phyloP scores from a whole-genome alignment of 2,888 invertebrate genomes.

The Crematogaster levior region DNA sequence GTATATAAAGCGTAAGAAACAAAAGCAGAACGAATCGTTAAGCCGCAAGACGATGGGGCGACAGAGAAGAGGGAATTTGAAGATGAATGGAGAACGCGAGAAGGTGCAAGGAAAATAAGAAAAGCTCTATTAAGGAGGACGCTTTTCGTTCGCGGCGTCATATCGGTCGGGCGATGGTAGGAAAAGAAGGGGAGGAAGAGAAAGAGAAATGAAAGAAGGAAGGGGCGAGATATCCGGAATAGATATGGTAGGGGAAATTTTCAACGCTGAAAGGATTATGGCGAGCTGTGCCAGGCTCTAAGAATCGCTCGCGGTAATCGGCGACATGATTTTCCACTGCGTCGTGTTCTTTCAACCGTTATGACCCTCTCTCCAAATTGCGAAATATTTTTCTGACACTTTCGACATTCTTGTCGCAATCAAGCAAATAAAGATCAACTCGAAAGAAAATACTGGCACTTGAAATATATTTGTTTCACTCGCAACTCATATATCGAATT shows the following conservation, averaged over 20 bases:
- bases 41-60: conserved; percentile 46
- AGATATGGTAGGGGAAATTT: conserved; percentile 55
- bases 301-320: conserved; percentile 73
- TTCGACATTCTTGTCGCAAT: conserved; percentile 2
- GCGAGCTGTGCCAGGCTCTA: conserved; percentile 66
- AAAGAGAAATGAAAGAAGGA: background rate
- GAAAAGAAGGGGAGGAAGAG: conserved; percentile 35
- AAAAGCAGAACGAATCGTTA: conserved; percentile 68
- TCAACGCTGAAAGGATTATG: conserved; percentile 73
- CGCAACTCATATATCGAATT: too few relatives aligned
- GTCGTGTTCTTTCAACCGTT: background rate
- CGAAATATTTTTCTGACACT: conserved; percentile 58
- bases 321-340: conserved; percentile 70
- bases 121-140: conserved; percentile 67
- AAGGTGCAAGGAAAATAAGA: conserved; percentile 62
- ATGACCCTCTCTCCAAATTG: background rate
- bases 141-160: conserved; percentile 54
- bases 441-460: too few relatives aligned
- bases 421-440: background rate
- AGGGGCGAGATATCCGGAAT: conserved; percentile 12
- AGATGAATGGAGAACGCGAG: conserved; percentile 64
- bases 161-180: conserved; percentile 44
- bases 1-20: conserved; percentile 57
- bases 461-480: background rate
- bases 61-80: conserved; percentile 49